These are phyloP conservation scores for Maniola hyperantus DNA, from an alignment of 2,888 invertebrate genomes.

Conservation along the genomic window DNA sequence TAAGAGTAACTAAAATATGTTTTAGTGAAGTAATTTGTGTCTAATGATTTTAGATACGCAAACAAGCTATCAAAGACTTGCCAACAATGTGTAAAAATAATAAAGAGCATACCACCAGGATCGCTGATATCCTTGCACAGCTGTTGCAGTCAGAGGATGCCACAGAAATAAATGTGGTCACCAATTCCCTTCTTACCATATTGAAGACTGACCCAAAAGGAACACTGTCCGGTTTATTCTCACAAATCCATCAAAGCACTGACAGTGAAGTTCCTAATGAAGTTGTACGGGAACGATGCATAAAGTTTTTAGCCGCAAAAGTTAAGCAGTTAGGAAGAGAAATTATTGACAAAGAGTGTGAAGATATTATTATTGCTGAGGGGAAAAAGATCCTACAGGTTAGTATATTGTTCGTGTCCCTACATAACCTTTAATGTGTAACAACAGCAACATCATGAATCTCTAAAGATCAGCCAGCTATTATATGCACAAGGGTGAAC, in stretches of 20 bases:
- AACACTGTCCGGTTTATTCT: constrained; percentile 80
- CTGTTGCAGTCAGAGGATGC: constrained; percentile 93
- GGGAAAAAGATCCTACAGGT: constrained; percentile 93
- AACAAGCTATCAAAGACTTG: constrained; percentile 96
- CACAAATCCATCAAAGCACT: constrained; percentile 79
- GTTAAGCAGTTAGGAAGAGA: constrained; percentile 90
- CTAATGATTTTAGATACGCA: constrained; percentile 88
- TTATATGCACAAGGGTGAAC: too few species aligned
- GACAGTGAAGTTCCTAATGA: constrained; percentile 83
- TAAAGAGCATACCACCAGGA: constrained; percentile 91
- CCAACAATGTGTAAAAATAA: constrained; percentile 93
- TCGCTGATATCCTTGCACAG: constrained; percentile 96
- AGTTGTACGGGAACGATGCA: constrained; percentile 91
- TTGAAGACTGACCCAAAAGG: constrained; percentile 88
- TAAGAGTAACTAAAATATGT: too few species aligned
- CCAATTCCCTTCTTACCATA: constrained; percentile 90
- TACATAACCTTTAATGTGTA: too few species aligned
- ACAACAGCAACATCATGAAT: too few species aligned
- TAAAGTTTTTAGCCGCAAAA: constrained; percentile 93
- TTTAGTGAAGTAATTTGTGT: background rate
- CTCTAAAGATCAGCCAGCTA: too few species aligned
- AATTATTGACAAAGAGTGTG: constrained; percentile 91
- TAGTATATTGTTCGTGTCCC: background rate
- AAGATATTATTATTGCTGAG: constrained; percentile 91
- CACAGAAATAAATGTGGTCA: constrained; percentile 92